Evolutionary conservation across 2,113 vertebrate genomes (phyloP).

Genomic region (Serilophus lunatus): DNA sequence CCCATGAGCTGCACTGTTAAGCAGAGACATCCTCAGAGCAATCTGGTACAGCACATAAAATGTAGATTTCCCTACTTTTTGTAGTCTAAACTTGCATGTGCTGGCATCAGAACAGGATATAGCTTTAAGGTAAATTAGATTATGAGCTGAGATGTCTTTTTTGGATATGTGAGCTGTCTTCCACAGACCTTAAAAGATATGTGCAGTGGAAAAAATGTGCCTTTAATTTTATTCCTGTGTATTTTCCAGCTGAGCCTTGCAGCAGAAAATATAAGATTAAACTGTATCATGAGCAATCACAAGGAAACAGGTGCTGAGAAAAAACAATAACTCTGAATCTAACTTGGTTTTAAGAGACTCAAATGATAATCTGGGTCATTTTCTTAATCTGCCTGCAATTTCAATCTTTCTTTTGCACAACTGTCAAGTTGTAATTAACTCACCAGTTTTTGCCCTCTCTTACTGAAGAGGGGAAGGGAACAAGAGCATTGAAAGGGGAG

Average conservation of each 20-base stretch:
- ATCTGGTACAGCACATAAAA: not conserved
- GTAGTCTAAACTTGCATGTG: not conserved
- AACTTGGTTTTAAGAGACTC: not conserved
- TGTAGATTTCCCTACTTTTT: not conserved
- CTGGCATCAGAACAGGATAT: not conserved
- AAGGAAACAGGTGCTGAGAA: not conserved
- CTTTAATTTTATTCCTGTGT: not conserved
- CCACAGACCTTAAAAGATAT: not conserved
- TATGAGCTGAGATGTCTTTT: not conserved
- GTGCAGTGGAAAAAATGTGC: not conserved
- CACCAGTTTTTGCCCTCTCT: not conserved
- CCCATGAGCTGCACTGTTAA: not conserved
- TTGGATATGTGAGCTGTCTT: not conserved
- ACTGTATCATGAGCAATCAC: not conserved
- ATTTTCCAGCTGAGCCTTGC: not conserved
- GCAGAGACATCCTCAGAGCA: not conserved
- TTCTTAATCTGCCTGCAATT: not conserved
- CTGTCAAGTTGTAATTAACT: not conserved
- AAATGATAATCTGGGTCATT: not conserved
- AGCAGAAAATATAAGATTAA: not conserved
- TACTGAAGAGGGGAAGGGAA: not conserved
- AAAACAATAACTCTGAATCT: not conserved
- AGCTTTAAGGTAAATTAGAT: not conserved
- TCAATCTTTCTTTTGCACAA: not conserved
- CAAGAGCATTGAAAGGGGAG: not conserved